Conservation (phyloP, 2,888 invertebrate species). For the Synanthedon andrenaeformis region DNA sequence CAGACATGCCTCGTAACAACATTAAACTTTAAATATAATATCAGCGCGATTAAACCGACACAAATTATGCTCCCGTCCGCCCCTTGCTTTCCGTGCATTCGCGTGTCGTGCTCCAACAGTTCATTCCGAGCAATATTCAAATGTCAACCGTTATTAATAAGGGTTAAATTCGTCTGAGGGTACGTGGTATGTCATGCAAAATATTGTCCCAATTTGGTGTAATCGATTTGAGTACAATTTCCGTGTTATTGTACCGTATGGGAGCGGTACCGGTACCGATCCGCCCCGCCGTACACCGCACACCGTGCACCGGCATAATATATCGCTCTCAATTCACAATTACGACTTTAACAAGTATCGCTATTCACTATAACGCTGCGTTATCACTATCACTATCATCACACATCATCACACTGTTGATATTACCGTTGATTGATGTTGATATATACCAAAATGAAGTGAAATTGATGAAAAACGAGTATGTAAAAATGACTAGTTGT, state of each 20-base stretch:
- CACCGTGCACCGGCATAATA: not conserved
- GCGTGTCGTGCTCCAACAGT: constrained; percentile 4
- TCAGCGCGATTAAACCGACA: constrained; percentile 2
- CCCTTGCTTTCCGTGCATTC: constrained; percentile 1
- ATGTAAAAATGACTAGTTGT: too few relatives aligned
- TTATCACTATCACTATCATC: too few relatives aligned
- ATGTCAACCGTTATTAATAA: not conserved
- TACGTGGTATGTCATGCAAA: constrained; percentile 13
- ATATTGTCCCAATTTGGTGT: constrained; percentile 25
- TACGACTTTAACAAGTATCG: too few relatives aligned
- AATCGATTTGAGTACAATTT: constrained; percentile 38
- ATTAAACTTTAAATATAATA: too few relatives aligned
- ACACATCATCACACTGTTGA: too few relatives aligned
- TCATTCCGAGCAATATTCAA: not conserved
- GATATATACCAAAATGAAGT: too few relatives aligned
- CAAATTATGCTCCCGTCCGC: constrained; percentile 1
- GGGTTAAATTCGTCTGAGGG: constrained; percentile 2
- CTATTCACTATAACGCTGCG: too few relatives aligned
- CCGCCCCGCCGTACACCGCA: constrained; percentile 9
- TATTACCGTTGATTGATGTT: too few relatives aligned
- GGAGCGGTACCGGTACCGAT: constrained; percentile 14
- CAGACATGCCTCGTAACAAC: too few relatives aligned
- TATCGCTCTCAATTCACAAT: too few relatives aligned
- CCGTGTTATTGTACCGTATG: constrained; percentile 15
- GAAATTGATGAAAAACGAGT: too few relatives aligned